These are phyloP conservation scores for Ctenomys sociabilis DNA, from an alignment of 2,113 vertebrate species.

Conservation along the genomic window DNA sequence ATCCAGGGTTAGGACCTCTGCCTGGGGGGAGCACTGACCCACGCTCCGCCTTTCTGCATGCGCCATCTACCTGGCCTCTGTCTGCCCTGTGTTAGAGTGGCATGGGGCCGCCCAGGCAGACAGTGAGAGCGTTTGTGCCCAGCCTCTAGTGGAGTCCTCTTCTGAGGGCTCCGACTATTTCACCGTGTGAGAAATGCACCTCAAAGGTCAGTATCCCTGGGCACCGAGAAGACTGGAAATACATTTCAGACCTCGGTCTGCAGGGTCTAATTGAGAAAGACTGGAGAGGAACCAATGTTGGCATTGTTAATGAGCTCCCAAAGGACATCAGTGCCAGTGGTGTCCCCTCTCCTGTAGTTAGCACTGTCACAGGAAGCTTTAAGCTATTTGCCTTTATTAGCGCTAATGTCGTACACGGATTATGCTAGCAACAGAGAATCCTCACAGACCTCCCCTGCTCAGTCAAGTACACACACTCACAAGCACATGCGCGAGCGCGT, in stretches of 20 bases:
- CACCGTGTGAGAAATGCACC: not conserved
- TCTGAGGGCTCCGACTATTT: not conserved
- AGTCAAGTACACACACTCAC: not conserved
- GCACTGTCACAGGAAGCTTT: not conserved
- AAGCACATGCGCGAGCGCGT: too few species aligned
- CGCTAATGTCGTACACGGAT: not conserved
- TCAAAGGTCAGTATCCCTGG: not conserved
- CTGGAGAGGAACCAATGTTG: not conserved
- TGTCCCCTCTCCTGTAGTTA: not conserved
- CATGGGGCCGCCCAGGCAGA: not conserved
- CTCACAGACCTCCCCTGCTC: not conserved
- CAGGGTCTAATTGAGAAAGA: not conserved
- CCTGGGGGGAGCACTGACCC: rapidly evolving
- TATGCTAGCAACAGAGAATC: not conserved
- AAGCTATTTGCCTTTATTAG: not conserved
- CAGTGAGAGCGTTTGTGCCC: not conserved
- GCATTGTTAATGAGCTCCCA: not conserved
- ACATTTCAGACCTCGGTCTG: too few species aligned
- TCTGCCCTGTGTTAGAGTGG: not conserved
- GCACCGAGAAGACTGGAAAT: not conserved
- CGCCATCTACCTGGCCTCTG: not conserved
- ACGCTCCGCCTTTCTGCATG: not conserved
- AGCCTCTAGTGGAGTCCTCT: not conserved
- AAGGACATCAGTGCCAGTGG: not conserved
- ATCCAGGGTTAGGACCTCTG: not conserved